Base-by-base conservation (phyloP, 2,113 vertebrate genomes). In the Pygoscelis adeliae region DNA sequence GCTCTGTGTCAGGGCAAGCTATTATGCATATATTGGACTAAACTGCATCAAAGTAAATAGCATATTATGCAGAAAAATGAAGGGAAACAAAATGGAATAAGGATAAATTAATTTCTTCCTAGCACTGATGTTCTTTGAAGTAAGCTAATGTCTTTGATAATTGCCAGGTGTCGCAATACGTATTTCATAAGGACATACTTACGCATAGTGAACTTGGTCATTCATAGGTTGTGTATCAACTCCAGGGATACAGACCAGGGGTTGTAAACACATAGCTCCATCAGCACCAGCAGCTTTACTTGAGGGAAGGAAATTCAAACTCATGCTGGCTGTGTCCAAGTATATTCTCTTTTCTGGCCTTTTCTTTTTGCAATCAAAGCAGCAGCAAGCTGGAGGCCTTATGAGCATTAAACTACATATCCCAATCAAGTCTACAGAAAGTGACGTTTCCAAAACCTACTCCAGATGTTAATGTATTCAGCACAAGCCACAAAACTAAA, bases 361-460 rank as follows among this genome's bases (percentile, higher is more conserved):
- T 95, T 95, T 58, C 26, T 50, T 74, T 80, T 69, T 89, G 58
- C 77, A 69, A 49, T 89, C 61, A 47, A 71, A 91, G 90, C 67
- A 71, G 59, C 52, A 90, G 74, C 50, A 91, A 83, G 95, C 89
- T 91, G 65, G 76, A 91, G 69, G 93, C 65, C 21, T 93, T 90
- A 69, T 12, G 12, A 89, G 50, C 69, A 25, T 83, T 79, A 62
- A 83, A 67, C 42, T 71, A n/a, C 13, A 22, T 21, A 71, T 38
- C 81, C 81, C 72, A 58, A 10, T 83, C 52, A 76, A 83, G 56
- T 47, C 62, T 76, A 89, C 47, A 62, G 81, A 66, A 83, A 83
- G 85, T 67, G 93, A 89, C 72, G 67, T 91, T 78, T 71, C 40
- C 61, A 61, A 86, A 91, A 93, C 46, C 61, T 74, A 52, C 34